Evolutionary conservation across 2,113 vertebrate species (phyloP).

Genomic region (Chelonoidis abingdonii): DNA sequence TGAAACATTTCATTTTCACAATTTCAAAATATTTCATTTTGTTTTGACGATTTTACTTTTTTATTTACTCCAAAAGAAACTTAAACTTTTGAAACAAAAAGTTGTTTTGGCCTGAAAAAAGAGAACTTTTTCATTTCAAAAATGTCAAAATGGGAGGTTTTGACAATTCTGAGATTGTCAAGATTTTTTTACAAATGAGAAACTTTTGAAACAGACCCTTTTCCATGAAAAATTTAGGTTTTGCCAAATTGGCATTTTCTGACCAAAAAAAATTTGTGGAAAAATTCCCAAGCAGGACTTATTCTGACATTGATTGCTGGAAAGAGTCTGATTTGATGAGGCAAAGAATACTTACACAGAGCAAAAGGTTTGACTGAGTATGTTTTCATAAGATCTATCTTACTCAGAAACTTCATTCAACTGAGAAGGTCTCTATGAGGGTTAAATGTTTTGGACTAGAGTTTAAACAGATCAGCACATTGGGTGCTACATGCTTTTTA

Average conservation of each 20-base stretch:
- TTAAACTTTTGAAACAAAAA: neutral
- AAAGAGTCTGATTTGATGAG: neutral
- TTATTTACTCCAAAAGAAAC: neutral
- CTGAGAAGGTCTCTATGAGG: neutral
- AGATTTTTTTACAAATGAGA: neutral
- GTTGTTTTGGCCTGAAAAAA: neutral
- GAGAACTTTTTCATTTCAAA: constrained; percentile 29
- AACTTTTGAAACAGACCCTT: constrained; percentile 20
- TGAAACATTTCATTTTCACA: neutral
- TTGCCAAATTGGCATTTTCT: neutral
- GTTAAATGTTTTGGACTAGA: fast-evolving
- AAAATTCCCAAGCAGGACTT: neutral
- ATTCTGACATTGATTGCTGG: neutral
- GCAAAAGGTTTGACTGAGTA: neutral
- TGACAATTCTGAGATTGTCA: constrained; percentile 15
- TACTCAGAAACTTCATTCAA: neutral
- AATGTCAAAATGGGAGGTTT: neutral
- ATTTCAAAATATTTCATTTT: neutral
- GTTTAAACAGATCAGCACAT: neutral
- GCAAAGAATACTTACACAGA: neutral
- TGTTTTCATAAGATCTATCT: neutral
- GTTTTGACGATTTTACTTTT: neutral
- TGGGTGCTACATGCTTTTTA: neutral
- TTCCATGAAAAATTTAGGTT: neutral
- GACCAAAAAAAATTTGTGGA: neutral